Evolutionary conservation across 1,140 invertebrate genomes (phyloP).

Genomic region (Diabrotica undecimpunctata): DNA sequence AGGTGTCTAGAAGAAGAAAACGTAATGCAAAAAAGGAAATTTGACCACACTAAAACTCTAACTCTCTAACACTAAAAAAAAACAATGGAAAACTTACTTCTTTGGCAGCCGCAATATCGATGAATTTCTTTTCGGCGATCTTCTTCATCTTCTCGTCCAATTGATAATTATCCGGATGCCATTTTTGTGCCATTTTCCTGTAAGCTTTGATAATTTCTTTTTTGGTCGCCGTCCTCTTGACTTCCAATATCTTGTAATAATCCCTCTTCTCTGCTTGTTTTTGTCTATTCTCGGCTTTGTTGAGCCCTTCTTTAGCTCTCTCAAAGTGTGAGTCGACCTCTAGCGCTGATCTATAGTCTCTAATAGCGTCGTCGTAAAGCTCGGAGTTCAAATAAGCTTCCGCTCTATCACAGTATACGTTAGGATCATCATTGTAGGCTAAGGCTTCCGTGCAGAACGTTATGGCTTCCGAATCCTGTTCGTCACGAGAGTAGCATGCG

Average conservation of each 20-base stretch:
- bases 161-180: constrained; percentile 97
- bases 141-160: constrained; percentile 85
- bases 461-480: constrained; percentile 64
- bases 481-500: constrained; percentile 68
- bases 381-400: constrained; percentile 89
- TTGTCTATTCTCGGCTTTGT: constrained; percentile 87
- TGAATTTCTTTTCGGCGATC: constrained; percentile 95
- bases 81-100: constrained; percentile 62
- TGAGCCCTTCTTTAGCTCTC: constrained; percentile 84
- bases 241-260: constrained; percentile 95
- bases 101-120: constrained; percentile 98
- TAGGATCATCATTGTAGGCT: constrained; percentile 70
- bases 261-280: constrained; percentile 92
- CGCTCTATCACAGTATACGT: constrained; percentile 83
- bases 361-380: constrained; percentile 90
- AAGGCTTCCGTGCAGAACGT: constrained; percentile 77
- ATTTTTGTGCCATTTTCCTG: constrained; percentile 94
- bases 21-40: too few relatives aligned
- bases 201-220: constrained; percentile 95
- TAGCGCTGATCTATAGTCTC: constrained; percentile 73
- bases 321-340: constrained; percentile 78
- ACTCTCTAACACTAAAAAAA: too few relatives aligned
- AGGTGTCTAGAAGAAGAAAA: too few relatives aligned
- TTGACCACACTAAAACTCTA: too few relatives aligned
- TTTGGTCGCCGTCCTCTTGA: constrained; percentile 83